phyloP scores from a whole-genome alignment of 2,888 invertebrate genomes.

The Papilio protenor region DNA sequence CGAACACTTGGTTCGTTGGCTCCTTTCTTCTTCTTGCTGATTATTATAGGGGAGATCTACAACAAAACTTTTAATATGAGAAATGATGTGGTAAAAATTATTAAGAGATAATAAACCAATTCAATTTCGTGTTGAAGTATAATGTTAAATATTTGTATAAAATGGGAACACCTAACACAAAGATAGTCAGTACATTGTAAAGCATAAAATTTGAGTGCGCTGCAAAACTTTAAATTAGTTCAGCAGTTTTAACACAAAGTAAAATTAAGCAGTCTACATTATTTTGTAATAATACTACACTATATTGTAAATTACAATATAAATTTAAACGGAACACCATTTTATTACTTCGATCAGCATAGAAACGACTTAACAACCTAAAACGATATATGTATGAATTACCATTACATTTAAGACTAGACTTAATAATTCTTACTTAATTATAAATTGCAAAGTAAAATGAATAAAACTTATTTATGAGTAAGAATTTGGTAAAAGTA shows the following conservation, averaged over 20 bases:
- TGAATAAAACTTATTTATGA: neutral
- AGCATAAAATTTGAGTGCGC: slow-evolving; percentile 18
- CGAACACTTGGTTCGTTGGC: neutral
- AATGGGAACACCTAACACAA: slow-evolving; percentile 13
- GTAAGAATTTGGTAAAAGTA: neutral
- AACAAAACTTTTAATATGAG: neutral
- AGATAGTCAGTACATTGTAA: slow-evolving; percentile 9
- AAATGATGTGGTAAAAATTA: too few relatives aligned
- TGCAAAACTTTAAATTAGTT: slow-evolving; percentile 19
- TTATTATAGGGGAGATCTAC: neutral
- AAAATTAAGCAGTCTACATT: slow-evolving; percentile 16
- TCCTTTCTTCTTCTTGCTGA: neutral
- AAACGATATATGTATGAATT: neutral
- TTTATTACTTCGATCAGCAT: neutral
- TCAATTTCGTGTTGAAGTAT: neutral
- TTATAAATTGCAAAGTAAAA: too few relatives aligned
- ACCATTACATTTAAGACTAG: neutral
- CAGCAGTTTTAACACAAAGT: slow-evolving; percentile 18
- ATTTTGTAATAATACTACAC: slow-evolving; percentile 1
- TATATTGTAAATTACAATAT: neutral
- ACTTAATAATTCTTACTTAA: neutral
- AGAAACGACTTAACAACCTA: neutral
- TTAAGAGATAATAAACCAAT: neutral
- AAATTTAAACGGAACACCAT: neutral
- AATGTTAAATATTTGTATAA: neutral